phyloP scores from a whole-genome alignment of 2,888 invertebrate species.

The Coecobrya sp. region DNA sequence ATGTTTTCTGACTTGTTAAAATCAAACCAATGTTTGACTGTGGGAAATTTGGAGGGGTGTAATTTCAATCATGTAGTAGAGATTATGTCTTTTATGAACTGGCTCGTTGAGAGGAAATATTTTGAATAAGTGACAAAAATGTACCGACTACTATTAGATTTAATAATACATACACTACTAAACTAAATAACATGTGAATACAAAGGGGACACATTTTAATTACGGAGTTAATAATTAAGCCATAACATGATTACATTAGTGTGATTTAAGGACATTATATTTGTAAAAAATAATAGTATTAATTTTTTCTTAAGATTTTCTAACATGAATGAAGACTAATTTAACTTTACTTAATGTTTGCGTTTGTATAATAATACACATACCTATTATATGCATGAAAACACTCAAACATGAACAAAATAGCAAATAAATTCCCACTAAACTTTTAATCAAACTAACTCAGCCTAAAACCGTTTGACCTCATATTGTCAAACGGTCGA shows the following conservation, averaged over 20 bases:
- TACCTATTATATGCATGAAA: neutral
- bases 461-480: too few species aligned
- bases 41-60: constrained; percentile 6
- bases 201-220: neutral
- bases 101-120: neutral
- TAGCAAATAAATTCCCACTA: neutral
- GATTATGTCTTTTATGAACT: neutral
- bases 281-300: neutral
- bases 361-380: neutral
- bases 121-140: neutral
- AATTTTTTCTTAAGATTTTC: neutral
- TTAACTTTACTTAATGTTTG: constrained; percentile 2
- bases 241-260: neutral
- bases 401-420: neutral
- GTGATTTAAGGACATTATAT: neutral
- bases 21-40: too few species aligned
- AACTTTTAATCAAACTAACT: neutral
- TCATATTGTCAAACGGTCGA: too few species aligned
- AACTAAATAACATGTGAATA: neutral
- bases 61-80: neutral
- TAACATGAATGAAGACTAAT: constrained; percentile 43
- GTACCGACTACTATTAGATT: neutral
- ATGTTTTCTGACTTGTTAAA: neutral
- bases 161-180: too few species aligned
- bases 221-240: neutral